Base-by-base conservation (phyloP, 2,888 invertebrate species). In the Tridacna gigas region DNA sequence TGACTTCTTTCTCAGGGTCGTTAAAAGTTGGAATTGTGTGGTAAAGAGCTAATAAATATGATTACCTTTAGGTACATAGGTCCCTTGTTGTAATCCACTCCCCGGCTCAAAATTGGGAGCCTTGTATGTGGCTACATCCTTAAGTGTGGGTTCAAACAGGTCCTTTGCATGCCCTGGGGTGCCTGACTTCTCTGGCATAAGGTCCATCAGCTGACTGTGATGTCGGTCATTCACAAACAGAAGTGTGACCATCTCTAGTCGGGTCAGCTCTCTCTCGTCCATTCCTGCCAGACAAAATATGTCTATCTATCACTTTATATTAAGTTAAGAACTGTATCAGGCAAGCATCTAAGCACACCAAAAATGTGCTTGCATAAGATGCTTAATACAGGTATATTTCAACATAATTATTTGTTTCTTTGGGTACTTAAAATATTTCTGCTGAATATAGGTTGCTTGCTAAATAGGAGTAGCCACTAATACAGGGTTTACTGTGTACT, bases 171-270 rank as follows among this genome's bases (percentile, higher is more conserved):
- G 92, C 15, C 92, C 92, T 15, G 90, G 89, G 85, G 94, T 97
- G n/a, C 98, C 98, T 88, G 98, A 98, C 28, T 98, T 96, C 95
- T 99, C 99, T 0, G 99, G 99, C 97, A 99, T 98, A 81, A 98
- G 96, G 95, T 99, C 99, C 95, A 98, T 97, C 71, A 99, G 96
- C 94, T 99, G 98, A 89, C 98, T 98, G 95, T 99, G 99, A 0
- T 99, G 99, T 95, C 98, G 98, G 95, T 99, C 98, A 56, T 97
- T 97, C 94, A 98, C 98, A 90, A 98, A 98, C 73, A 99, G 95
- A 74, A 99, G 95, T 0, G 98, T 98, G 84, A 98, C 97, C 96
- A 99, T 98, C 96, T 99, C 99, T 88, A 98, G 95, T 60, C 97
- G 96, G 37, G 97, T 97, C 92, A 97, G 94, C 86, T 96, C 96